Evolutionary conservation across 2,797 vertebrate genomes (phyloP), one percentile per base, ranked within the genome.

Genomic region (Mormyrops attenuatus): DNA sequence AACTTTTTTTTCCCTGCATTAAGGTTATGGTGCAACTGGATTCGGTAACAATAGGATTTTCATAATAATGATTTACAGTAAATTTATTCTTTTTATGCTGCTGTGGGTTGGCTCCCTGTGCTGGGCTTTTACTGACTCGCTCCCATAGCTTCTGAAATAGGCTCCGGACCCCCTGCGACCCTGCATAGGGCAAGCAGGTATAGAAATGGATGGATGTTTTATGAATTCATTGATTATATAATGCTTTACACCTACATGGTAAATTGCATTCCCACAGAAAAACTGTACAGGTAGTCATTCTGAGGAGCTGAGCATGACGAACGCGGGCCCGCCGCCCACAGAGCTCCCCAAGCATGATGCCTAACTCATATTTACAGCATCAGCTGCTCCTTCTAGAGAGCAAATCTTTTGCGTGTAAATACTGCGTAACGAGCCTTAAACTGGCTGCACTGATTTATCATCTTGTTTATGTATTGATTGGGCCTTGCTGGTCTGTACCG

Each of bases 1-100:
- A 90, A 89, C 91, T 92, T 89, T 92, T 30, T 30, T 92, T 92
- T 60, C 57, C 94, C 93, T 63, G 93, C 82, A 93, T 95, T 93
- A 88, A 91, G 90, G 92, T 88, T 57, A 57, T 63, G 88, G 85
- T 77, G 90, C 86, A 92, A 92, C 69, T 57, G 17, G 80, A 93
- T 91, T 90, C 90, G 86, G 88, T 91, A 88, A 66, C 84, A 47
- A 80, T 63, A 57, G 60, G 41, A 6, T 85, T 80, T 84, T 89
- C 22, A 15, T 41, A 63, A 69, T 69, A 69, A 69, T 80, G 73
- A n/a, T 80, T 80, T 20, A 3, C 17, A 44, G 38, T 80, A 44
- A 80, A n/a, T 80, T 8, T n/a, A 80, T 44, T 41, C 73, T 80
- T 80, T 80, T 80, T 44, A 80, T 80, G 0, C 66, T 38, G 66